Evolutionary conservation across 2,113 vertebrate species (phyloP).

Genomic region (Ibidorhyncha struthersii): DNA sequence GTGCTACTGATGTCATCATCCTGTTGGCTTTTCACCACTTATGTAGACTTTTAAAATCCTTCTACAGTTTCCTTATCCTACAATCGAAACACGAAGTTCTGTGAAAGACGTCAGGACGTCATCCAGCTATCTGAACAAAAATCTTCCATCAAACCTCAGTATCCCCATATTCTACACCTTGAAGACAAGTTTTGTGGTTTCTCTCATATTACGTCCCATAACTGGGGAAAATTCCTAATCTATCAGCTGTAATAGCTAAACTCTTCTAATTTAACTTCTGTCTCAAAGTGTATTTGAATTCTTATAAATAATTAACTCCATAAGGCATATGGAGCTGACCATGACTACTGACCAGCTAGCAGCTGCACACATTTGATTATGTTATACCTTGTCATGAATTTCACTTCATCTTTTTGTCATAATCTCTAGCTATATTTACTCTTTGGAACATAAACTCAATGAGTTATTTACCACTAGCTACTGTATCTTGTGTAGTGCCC

Average conservation of each 20-base stretch:
- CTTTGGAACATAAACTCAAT: neutral
- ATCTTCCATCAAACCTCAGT: neutral
- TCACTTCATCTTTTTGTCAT: neutral
- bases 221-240: neutral
- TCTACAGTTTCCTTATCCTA: neutral
- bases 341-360: neutral
- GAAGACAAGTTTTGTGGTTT: neutral
- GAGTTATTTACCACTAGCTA: neutral
- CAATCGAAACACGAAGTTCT: neutral
- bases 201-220: neutral
- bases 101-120: neutral
- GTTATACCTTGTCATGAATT: neutral
- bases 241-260: neutral
- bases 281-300: neutral
- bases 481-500: neutral
- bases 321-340: neutral
- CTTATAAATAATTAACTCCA: neutral
- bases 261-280: neutral
- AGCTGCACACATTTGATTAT: neutral
- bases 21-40: neutral
- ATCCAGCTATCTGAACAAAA: neutral
- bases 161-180: no score
- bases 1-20: neutral
- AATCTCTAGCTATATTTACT: neutral
- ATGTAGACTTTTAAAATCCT: neutral